Percentiles rank a stretch among this genome's conserved stretches.
phyloP scores from a whole-genome alignment of 2,113 vertebrate genomes.

The Cheirogaleus medius region DNA sequence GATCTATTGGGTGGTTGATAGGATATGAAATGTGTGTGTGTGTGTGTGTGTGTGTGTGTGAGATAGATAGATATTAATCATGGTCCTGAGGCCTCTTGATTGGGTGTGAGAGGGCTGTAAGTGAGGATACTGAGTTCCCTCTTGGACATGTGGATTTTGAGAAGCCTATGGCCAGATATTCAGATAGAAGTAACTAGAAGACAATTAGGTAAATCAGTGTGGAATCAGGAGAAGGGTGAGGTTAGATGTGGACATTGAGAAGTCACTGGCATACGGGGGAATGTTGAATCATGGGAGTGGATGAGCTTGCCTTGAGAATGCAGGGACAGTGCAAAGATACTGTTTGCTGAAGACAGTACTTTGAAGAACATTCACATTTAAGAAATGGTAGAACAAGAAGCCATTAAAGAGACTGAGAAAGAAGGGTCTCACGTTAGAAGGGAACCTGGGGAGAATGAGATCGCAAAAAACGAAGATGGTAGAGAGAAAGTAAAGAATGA shows the following conservation, averaged over 20 bases:
- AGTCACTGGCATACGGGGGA: neutral
- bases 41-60: no score
- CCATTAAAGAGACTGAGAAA: neutral
- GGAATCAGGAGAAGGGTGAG: neutral
- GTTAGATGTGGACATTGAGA: neutral
- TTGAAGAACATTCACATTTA: neutral
- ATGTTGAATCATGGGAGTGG: neutral
- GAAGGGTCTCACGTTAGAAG: neutral
- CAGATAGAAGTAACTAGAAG: neutral
- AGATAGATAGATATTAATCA: neutral
- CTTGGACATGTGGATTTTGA: neutral
- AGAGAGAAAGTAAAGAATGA: neutral
- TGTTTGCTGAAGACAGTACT: neutral
- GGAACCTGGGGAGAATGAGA: neutral
- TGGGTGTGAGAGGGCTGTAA: neutral
- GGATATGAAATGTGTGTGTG: neutral
- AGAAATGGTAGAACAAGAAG: neutral
- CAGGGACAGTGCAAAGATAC: neutral
- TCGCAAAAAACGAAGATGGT: neutral
- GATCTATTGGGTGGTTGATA: neutral
- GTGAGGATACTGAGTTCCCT: neutral
- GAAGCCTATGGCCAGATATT: neutral
- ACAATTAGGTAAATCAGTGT: neutral
- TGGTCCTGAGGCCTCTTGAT: neutral
- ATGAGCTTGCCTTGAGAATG: neutral